Percentiles rank a stretch among this genome's conserved stretches.
phyloP scores from a whole-genome alignment of 2,888 invertebrate genomes.

The Perithous albicinctus region DNA sequence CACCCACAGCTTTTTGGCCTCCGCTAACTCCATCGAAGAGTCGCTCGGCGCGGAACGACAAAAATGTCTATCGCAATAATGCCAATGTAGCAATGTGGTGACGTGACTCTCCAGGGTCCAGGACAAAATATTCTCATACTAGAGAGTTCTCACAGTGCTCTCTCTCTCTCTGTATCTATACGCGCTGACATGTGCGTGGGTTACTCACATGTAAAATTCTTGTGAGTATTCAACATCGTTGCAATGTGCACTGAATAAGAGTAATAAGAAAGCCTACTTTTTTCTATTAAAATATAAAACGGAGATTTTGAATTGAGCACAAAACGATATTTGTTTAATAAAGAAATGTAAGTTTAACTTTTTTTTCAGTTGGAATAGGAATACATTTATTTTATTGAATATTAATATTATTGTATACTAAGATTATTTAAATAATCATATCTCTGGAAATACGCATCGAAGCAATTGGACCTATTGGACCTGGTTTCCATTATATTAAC shows the following conservation, averaged over 20 bases:
- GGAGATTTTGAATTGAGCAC: too few relatives aligned
- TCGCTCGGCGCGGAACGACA: background rate
- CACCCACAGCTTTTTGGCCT: background rate
- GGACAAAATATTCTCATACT: background rate
- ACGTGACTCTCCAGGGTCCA: background rate
- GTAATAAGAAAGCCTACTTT: background rate
- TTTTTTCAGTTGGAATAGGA: too few relatives aligned
- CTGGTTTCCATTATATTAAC: too few relatives aligned
- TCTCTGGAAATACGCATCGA: too few relatives aligned
- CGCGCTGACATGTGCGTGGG: conserved; percentile 16
- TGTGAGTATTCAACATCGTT: too few relatives aligned
- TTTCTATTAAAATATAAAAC: too few relatives aligned
- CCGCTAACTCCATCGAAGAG: background rate
- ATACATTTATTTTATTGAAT: too few relatives aligned
- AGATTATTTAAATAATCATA: too few relatives aligned
- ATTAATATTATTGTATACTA: too few relatives aligned
- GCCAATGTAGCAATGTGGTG: background rate
- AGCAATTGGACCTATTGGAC: too few relatives aligned
- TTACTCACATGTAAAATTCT: background rate
- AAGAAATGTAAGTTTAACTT: too few relatives aligned
- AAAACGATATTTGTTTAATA: too few relatives aligned
- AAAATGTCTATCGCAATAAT: background rate
- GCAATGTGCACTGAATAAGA: background rate
- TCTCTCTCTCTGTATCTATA: background rate
- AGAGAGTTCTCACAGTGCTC: conserved; percentile 3